Evolutionary conservation across 2,888 invertebrate genomes (phyloP).

Genomic region (Ephialtes manifestator): DNA sequence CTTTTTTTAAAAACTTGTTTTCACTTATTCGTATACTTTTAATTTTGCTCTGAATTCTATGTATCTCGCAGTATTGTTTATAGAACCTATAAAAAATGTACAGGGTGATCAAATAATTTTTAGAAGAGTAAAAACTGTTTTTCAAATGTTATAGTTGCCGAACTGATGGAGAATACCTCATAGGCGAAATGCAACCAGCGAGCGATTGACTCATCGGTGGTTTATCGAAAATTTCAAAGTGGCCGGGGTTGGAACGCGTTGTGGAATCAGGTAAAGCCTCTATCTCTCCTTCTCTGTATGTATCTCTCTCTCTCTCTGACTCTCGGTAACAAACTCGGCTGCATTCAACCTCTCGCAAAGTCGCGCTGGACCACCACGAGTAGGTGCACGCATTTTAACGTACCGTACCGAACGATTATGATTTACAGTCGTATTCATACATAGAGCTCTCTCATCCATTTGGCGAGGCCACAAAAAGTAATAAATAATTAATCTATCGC

Average conservation of each 20-base stretch:
- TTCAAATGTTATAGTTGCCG: too few relatives aligned
- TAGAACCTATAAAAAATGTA: too few relatives aligned
- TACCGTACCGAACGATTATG: slow-evolving; percentile 59
- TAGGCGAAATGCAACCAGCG: slow-evolving; percentile 1
- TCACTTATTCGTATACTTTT: too few relatives aligned
- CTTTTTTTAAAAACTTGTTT: too few relatives aligned
- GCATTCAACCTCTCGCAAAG: slow-evolving; percentile 1
- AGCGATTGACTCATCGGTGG: slow-evolving; percentile 54
- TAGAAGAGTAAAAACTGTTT: too few relatives aligned
- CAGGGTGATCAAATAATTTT: too few relatives aligned
- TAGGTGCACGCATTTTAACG: slow-evolving; percentile 42
- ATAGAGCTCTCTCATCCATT: slow-evolving; percentile 21
- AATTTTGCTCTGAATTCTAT: too few relatives aligned
- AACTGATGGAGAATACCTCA: too few relatives aligned
- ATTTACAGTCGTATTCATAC: slow-evolving; percentile 59
- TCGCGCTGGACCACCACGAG: background rate
- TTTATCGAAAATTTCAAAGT: slow-evolving; percentile 63
- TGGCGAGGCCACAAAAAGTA: slow-evolving; percentile 31
- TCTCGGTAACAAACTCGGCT: slow-evolving; percentile 23
- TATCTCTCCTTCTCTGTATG: background rate
- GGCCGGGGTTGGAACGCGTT: slow-evolving; percentile 36
- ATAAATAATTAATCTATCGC: slow-evolving; percentile 50
- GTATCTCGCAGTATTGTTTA: too few relatives aligned
- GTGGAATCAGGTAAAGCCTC: slow-evolving; percentile 52
- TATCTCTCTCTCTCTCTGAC: background rate